Conservation (phyloP, 2,888 invertebrate genomes). For the Drosophila atroscutellata region DNA sequence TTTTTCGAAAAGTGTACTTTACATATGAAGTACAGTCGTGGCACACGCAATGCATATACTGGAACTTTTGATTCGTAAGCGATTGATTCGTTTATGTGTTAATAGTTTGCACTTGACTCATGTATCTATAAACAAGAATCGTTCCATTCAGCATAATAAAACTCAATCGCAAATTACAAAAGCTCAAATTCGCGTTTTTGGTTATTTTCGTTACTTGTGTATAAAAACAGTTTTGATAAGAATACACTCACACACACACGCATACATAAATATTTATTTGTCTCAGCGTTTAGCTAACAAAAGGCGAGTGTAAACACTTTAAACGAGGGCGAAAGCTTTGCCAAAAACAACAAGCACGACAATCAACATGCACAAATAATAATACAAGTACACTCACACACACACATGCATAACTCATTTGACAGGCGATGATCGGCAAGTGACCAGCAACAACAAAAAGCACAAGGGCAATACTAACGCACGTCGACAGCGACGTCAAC, state of each 20-base stretch:
- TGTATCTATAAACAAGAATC: neutral
- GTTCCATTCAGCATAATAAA: neutral
- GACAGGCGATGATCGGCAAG: slow-evolving; percentile 50
- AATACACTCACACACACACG: slow-evolving; percentile 7
- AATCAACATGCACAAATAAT: slow-evolving; percentile 24
- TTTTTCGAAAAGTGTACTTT: slow-evolving; percentile 49
- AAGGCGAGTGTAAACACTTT: slow-evolving; percentile 22
- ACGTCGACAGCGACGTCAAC: slow-evolving; percentile 4
- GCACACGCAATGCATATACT: slow-evolving; percentile 19
- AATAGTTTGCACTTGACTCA: neutral
- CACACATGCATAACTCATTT: slow-evolving; percentile 21
- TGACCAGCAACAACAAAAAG: slow-evolving; percentile 27
- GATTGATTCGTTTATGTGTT: neutral
- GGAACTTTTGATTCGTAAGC: neutral
- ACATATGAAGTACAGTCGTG: slow-evolving; percentile 41
- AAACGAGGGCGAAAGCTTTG: slow-evolving; percentile 31
- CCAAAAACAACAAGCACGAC: slow-evolving; percentile 11
- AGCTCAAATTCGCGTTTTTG: neutral
- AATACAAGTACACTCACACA: slow-evolving; percentile 2
- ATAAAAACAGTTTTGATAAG: slow-evolving; percentile 34
- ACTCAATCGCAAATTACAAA: neutral
- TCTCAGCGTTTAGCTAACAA: slow-evolving; percentile 39
- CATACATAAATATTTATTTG: slow-evolving; percentile 21
- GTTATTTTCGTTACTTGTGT: neutral
- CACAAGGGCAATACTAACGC: slow-evolving; percentile 24